Evolutionary conservation across 1,140 invertebrate species (phyloP).

Genomic region (Drosophila quadrilineata): DNA sequence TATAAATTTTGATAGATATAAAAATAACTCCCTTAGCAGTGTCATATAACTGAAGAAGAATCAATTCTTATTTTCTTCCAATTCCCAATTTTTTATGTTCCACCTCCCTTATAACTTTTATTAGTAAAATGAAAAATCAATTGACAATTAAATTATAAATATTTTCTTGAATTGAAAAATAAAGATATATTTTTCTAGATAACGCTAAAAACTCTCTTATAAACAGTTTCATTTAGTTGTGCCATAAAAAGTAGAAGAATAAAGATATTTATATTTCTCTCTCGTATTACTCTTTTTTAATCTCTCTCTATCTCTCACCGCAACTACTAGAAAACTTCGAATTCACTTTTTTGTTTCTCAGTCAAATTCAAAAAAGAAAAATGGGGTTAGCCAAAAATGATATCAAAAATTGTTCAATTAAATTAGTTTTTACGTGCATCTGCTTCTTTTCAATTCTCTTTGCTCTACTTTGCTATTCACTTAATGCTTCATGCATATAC

Average conservation of each 20-base stretch:
- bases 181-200: too few species aligned
- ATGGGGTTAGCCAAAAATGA: constrained; percentile 42
- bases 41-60: background rate
- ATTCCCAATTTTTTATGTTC: background rate
- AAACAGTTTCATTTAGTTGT: too few species aligned
- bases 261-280: too few species aligned
- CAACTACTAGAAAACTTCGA: constrained; percentile 40
- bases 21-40: too few species aligned
- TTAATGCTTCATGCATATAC: constrained; percentile 36
- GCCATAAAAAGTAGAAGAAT: too few species aligned
- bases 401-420: constrained; percentile 45
- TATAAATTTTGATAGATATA: too few species aligned
- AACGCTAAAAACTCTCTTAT: too few species aligned
- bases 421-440: constrained; percentile 45
- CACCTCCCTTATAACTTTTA: background rate
- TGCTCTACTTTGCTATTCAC: constrained; percentile 13
- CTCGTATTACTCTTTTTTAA: constrained; percentile 15
- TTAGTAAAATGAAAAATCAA: too few species aligned
- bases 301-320: too few species aligned
- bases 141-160: too few species aligned
- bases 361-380: constrained; percentile 2
- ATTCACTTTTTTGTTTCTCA: constrained; percentile 43
- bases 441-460: constrained; percentile 5
- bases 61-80: background rate
- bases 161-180: too few species aligned